Conservation (phyloP, 2,797 vertebrate species). For the Dermochelys coriacea region DNA sequence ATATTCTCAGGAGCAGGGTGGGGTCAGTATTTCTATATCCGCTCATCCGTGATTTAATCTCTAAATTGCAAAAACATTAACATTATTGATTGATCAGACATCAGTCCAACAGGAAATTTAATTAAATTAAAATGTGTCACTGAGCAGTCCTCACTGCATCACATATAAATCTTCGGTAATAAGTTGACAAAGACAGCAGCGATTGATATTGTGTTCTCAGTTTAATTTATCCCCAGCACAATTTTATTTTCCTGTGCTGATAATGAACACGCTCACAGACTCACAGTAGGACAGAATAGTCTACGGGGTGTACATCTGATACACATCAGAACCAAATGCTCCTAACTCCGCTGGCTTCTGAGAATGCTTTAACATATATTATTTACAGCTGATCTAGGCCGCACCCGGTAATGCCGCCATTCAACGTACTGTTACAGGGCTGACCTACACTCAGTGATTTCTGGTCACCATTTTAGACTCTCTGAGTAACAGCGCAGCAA, state of each 20-base stretch:
- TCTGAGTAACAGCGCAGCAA: background rate
- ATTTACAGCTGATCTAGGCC: slow-evolving; percentile 38
- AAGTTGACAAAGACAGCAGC: slow-evolving; percentile 80
- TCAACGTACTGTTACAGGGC: background rate
- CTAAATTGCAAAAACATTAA: slow-evolving; percentile 90
- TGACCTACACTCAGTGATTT: background rate
- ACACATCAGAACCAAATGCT: background rate
- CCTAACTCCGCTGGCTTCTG: background rate
- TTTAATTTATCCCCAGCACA: slow-evolving; percentile 30
- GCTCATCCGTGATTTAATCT: slow-evolving; percentile 83
- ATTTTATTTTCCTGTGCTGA: slow-evolving; percentile 30
- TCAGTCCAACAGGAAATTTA: slow-evolving; percentile 87
- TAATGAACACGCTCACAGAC: background rate
- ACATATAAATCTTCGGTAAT: slow-evolving; percentile 84
- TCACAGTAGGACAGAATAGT: background rate
- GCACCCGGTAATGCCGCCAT: background rate
- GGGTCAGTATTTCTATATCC: slow-evolving; percentile 46
- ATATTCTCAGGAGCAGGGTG: slow-evolving; percentile 47
- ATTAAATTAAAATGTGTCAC: slow-evolving; percentile 89
- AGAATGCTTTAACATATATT: background rate
- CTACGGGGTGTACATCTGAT: background rate
- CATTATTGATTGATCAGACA: slow-evolving; percentile 89
- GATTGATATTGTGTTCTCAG: slow-evolving; percentile 38
- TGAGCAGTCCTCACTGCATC: slow-evolving; percentile 76
- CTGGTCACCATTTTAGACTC: slow-evolving; percentile 51